Percentiles rank a stretch among this genome's conserved stretches.
These are phyloP conservation scores for Tragopan temminckii DNA, from an alignment of 2,797 vertebrate species.

Conservation along the genomic window DNA sequence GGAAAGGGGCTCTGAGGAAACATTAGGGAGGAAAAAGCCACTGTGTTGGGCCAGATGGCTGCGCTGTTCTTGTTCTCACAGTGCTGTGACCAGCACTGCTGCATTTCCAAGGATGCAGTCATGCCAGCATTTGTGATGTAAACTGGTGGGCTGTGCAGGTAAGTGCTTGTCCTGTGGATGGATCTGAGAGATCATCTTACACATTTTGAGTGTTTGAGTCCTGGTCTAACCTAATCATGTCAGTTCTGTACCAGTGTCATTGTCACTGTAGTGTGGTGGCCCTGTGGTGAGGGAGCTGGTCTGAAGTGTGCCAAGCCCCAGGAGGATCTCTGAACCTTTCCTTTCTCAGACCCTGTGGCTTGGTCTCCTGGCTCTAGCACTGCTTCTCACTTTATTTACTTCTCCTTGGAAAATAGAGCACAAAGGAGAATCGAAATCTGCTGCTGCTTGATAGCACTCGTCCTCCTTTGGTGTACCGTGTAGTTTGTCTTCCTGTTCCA, in stretches of 20 bases:
- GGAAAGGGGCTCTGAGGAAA: background rate
- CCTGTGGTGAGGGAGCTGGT: background rate
- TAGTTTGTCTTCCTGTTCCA: background rate
- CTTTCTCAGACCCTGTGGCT: background rate
- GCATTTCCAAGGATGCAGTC: background rate
- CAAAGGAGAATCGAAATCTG: background rate
- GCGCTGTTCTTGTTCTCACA: too few species aligned
- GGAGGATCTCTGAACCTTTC: background rate
- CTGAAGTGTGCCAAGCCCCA: slow-evolving; percentile 22
- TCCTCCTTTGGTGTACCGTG: background rate
- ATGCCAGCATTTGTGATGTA: accelerated
- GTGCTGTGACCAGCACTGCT: background rate
- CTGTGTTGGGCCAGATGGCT: background rate
- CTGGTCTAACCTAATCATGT: background rate
- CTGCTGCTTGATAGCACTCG: background rate
- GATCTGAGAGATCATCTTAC: background rate
- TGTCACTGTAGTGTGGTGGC: background rate
- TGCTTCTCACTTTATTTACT: background rate
- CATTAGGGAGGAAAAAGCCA: background rate
- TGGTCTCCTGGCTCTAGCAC: background rate
- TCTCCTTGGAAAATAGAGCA: background rate
- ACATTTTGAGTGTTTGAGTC: slow-evolving; percentile 50
- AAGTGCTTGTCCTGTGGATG: background rate
- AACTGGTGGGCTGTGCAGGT: background rate
- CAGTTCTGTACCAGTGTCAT: background rate